Evolutionary conservation across 2,113 vertebrate species (phyloP), one percentile per base, ranked within the genome.

Genomic region (Catagonus wagneri): DNA sequence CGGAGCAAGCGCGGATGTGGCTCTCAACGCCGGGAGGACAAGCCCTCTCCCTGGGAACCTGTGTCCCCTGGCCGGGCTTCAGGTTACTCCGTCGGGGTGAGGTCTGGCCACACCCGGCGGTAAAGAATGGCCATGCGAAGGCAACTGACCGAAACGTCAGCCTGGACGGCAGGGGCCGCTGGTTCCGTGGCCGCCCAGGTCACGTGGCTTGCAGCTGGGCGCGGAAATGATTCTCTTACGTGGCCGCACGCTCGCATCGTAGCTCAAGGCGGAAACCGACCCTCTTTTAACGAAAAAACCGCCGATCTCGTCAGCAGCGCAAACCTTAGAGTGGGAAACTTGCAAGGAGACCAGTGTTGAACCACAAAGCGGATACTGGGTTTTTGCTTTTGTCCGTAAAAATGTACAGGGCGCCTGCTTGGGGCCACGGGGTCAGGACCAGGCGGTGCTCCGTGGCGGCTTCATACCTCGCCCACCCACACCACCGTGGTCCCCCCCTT

Each of bases 381-480:
- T 89, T 79, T 97, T 98, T 97, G 96, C 94, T 96, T 95, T 97
- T 96, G 97, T 98, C 98, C 98, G 98, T 98, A 97, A 98, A 98
- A 99, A 99, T 99, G 98, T 98, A 98, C 98, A 99, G 97, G 71
- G 93, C 88, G 96, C 98, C 98, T 96, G 98, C 98, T 93, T 61
- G 60, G 95, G 97, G 94, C 84, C 71, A 98, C 60, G 97, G 98
- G 23, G 96, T 97, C 91, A 97, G 98, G 98, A 98, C 97, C 56
- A 89, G 89, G 96, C 3, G 71, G 96, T 97, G 93, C 97, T 92
- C 83, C 90, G 91, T 83, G 92, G 94, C 93, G 39, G 83, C 96
- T 98, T 99, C 99, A 99, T 99, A 99, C 99, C 97, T 99, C 99
- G 7, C 99, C 99, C 23, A 99, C 99, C 99, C 99, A 99, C 96